phyloP scores from a whole-genome alignment of 2,797 vertebrate genomes.

The Psittacula echo region DNA sequence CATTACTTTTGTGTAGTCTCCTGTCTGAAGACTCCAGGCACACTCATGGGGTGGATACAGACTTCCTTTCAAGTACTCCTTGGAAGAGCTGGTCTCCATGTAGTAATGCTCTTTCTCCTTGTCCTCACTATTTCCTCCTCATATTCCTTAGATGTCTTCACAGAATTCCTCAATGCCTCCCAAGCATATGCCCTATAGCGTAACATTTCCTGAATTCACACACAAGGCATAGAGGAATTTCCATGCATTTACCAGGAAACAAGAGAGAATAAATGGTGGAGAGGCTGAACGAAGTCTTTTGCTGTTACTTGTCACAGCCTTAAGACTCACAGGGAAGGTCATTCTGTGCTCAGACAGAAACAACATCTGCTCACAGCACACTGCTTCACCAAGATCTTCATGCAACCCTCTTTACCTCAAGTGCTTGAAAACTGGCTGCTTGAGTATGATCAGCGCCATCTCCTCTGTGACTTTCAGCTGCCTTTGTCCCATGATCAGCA shows the following conservation, averaged over 20 bases:
- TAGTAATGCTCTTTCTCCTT: not conserved
- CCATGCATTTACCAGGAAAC: not conserved
- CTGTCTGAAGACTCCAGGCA: not conserved
- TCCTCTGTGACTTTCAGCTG: not conserved
- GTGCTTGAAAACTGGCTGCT: not conserved
- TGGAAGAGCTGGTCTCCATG: not conserved
- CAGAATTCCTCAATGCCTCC: not conserved
- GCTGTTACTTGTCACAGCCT: not conserved
- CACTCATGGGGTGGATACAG: not conserved
- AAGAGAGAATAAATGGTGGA: not conserved
- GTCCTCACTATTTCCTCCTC: not conserved
- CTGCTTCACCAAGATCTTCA: not conserved
- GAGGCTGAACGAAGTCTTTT: not conserved
- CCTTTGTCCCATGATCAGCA: not conserved
- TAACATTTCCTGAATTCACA: not conserved
- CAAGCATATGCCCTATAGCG: not conserved
- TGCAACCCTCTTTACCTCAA: not conserved
- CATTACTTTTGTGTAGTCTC: not conserved
- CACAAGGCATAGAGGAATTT: not conserved
- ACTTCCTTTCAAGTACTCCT: not conserved
- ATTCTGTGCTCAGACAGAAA: not conserved
- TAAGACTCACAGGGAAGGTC: not conserved
- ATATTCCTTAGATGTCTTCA: not conserved
- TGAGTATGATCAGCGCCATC: not conserved
- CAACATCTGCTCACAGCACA: fast-evolving